Evolutionary conservation across 2,113 vertebrate species (phyloP), one percentile per base, ranked within the genome.

Genomic region (Butorides virescens): DNA sequence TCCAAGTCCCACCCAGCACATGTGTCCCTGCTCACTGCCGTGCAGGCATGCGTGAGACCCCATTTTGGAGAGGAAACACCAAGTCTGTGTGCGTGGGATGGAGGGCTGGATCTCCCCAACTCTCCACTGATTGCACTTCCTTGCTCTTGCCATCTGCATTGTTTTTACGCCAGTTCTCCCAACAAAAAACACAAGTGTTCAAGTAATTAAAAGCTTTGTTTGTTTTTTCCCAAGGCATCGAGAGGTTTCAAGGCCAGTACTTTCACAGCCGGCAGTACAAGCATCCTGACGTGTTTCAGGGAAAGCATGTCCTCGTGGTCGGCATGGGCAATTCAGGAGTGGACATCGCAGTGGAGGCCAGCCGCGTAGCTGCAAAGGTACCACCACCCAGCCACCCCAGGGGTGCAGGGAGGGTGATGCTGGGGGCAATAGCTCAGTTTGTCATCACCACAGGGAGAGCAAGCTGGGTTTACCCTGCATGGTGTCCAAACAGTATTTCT

Each of bases 181-280:
- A 30, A 14, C 3, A 66, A 80, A 79, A 8, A 0, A 13, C n/a
- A 42, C 15, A 32, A 58, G 23, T 32, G 34, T 12, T 88, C 17
- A 18, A 32, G 34, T 34, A 19, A 10, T 61, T 82, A 86, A 76
- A 39, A 56, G 37, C 53, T 58, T 22, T 37, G 36, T 88, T 88
- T 77, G 10, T 65, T 75, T 53, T 58, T 49, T 66, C 88, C 37
- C 19, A 10, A 99, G 99, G 99, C 53, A 97, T 99, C 5, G 94
- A 98, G 46, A 97, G 56, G 4, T 99, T 99, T 91, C 93, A 88
- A 85, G 99, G 99, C 19, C 96, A 96, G 44, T 98, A 97, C 82
- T 97, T 98, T 75, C 99, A 99, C 92, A 99, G 99, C 91, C 98
- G 96, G 86, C 96, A 99, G 19, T 99, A 99, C 94, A 99, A 99